Evolutionary conservation across 2,888 invertebrate genomes (phyloP), one percentile per base, ranked within the genome.

Genomic region (Chalcis sispes): DNA sequence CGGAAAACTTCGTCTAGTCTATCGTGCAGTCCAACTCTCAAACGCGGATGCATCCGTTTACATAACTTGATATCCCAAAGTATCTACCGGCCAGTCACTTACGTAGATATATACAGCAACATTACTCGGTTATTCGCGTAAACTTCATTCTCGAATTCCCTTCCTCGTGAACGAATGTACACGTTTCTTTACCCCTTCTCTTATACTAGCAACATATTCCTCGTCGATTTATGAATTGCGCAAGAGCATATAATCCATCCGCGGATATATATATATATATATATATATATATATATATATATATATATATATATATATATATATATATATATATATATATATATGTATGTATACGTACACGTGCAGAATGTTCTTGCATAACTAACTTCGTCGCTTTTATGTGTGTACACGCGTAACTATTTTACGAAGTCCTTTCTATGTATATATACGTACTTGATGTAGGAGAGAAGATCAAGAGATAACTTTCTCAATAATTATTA

Each of bases 381-480:
- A 62, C 27, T 62, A 62, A 46, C 46, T 50, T 8, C 3, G 3
- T 32, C 5, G 32, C 32, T 32, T 32, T 3, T 32, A 32, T 5
- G 8, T 8, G 32, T 8, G 32, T 8, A 8, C 32, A 8, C 32
- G 32, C 32, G 32, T 8, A n/a, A n/a, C n/a, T n/a, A n/a, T n/a
- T n/a, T n/a, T n/a, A n/a, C n/a, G n/a, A n/a, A 42, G 13, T 54
- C 67, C 67, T 67, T 67, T 67, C 67, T 56, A 66, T n/a, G n/a
- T n/a, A n/a, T n/a, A n/a, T n/a, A n/a, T 15, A 18, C 54, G 18
- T 13, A 13, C 29, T 40, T 25, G 23, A 36, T n/a, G 18, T 15
- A 27, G 42, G 54, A n/a, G n/a, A n/a, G n/a, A n/a, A n/a, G n/a
- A n/a, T n/a, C 4, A 27, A 56, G 18, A 32, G 56, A 25, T 2